Evolutionary conservation across 2,888 invertebrate genomes (phyloP).

Genomic region (Tromatobia lineatoria): DNA sequence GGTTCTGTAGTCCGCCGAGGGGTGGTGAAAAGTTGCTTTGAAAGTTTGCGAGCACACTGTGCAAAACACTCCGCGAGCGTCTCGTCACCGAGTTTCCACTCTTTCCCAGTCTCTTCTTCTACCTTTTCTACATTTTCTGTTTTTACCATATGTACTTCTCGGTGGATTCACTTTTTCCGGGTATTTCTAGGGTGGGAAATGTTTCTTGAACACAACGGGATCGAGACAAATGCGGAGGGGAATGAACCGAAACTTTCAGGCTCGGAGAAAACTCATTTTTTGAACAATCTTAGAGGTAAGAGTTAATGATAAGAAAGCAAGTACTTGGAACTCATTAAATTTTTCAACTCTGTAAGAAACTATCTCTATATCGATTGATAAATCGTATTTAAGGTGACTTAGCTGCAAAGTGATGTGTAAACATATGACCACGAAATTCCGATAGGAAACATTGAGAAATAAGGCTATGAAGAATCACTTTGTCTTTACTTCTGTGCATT

Average conservation of each 20-base stretch:
- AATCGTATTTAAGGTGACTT: too few relatives aligned
- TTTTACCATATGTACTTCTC: constrained; percentile 22
- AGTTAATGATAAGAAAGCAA: background rate
- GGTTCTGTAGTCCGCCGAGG: constrained; percentile 57
- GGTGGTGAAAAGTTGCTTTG: constrained; percentile 69
- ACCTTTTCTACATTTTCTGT: constrained; percentile 1
- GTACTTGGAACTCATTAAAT: too few relatives aligned
- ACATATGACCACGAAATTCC: too few relatives aligned
- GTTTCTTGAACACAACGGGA: constrained; percentile 9
- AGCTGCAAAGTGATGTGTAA: too few relatives aligned
- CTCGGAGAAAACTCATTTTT: constrained; percentile 13
- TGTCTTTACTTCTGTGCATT: too few relatives aligned
- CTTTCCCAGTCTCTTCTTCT: constrained; percentile 31
- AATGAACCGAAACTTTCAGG: constrained; percentile 13
- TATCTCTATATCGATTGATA: too few relatives aligned
- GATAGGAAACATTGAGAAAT: too few relatives aligned
- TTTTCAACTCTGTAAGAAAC: too few relatives aligned
- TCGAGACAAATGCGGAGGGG: background rate
- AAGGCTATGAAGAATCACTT: too few relatives aligned
- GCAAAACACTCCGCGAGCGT: constrained; percentile 52
- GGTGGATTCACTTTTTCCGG: constrained; percentile 46
- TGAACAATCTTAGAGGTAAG: background rate
- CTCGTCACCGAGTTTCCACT: constrained; percentile 53
- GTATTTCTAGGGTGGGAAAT: background rate
- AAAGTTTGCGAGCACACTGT: constrained; percentile 66